These are phyloP conservation scores for Bombus huntii DNA, from an alignment of 1,140 invertebrate species.

Conservation along the genomic window DNA sequence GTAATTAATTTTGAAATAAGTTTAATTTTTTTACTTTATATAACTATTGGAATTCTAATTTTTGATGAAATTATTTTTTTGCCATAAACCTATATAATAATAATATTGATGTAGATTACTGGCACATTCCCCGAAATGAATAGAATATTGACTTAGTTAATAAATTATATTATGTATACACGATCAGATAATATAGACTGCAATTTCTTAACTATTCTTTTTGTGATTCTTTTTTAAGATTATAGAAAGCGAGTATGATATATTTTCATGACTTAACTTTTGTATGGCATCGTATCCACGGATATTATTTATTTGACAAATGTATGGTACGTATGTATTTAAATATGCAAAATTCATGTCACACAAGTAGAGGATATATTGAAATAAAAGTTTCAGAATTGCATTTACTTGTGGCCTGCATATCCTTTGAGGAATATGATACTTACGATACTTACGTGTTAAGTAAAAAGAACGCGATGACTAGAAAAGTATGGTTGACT, in stretches of 20 bases:
- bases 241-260: conserved; percentile 14
- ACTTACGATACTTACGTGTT: conserved; percentile 37
- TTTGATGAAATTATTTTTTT: background rate
- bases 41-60: background rate
- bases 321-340: background rate
- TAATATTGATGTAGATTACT: conserved; percentile 56
- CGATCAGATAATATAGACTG: background rate
- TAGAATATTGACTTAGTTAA: background rate
- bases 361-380: background rate
- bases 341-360: conserved; percentile 27
- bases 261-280: conserved; percentile 40
- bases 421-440: conserved; percentile 55
- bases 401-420: conserved; percentile 76
- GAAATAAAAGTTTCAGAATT: conserved; percentile 58
- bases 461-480: conserved; percentile 37
- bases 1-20: background rate
- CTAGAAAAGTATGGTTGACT: conserved; percentile 23
- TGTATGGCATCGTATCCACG: conserved; percentile 72
- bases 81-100: background rate
- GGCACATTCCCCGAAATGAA: conserved; percentile 69
- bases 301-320: conserved; percentile 31
- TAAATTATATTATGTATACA: background rate
- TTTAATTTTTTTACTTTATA: background rate
- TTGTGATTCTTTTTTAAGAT: background rate
- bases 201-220: background rate